These are phyloP conservation scores for Drosophila jambulina DNA, from an alignment of 1,140 invertebrate genomes.

Conservation along the genomic window DNA sequence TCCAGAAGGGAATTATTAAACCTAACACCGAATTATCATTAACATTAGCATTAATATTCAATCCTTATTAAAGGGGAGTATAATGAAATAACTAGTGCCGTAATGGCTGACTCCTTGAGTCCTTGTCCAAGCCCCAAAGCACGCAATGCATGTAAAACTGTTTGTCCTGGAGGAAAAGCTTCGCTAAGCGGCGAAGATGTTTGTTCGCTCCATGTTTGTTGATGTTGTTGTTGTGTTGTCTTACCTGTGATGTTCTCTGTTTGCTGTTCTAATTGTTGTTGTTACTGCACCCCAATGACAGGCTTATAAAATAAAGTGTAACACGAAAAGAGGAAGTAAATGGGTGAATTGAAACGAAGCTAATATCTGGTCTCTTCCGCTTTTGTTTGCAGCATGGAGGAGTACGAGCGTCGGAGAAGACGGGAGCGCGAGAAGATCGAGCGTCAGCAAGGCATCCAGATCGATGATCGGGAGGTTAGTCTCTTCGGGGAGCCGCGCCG, in stretches of 20 bases:
- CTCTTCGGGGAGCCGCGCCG: constrained; percentile 87
- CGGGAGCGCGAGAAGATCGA: constrained; percentile 90
- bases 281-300: constrained; percentile 34
- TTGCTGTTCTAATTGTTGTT: constrained; percentile 55
- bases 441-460: constrained; percentile 89
- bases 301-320: not conserved
- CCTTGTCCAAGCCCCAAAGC: not conserved
- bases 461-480: constrained; percentile 85
- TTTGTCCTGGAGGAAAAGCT: constrained; percentile 27
- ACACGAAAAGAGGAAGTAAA: not conserved
- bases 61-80: too few species aligned
- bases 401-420: constrained; percentile 87
- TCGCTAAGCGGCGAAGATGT: constrained; percentile 29
- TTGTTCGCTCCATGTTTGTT: constrained; percentile 58
- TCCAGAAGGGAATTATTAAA: not conserved
- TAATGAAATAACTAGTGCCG: not conserved
- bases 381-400: constrained; percentile 88
- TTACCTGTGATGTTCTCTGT: constrained; percentile 65
- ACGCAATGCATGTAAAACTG: constrained; percentile 63
- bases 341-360: not conserved
- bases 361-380: not conserved
- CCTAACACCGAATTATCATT: not conserved
- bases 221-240: constrained; percentile 53
- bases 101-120: not conserved
- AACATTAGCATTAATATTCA: too few species aligned